Percentiles rank a stretch among this genome's conserved stretches.
Evolutionary conservation across 2,797 vertebrate species (phyloP).

Genomic region (Melanotaenia trifasciata): DNA sequence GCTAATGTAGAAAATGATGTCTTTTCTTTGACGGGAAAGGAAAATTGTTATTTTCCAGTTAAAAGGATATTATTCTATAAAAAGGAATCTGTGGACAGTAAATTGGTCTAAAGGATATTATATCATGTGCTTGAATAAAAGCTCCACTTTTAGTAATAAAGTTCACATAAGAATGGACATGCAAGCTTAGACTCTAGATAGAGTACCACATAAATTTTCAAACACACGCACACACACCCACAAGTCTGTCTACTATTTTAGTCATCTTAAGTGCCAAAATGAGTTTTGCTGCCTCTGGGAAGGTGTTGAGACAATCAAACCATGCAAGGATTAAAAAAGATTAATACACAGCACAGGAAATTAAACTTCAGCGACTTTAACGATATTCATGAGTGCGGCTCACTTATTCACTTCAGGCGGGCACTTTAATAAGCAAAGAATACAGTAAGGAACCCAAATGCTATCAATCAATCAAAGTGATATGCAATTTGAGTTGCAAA

Average conservation of each 20-base stretch:
- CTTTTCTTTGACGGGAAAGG: constrained; percentile 42
- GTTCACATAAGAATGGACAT: constrained; percentile 43
- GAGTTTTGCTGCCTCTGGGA: constrained; percentile 76
- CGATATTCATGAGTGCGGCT: constrained; percentile 82
- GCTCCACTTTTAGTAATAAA: constrained; percentile 29
- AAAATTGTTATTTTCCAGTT: constrained; percentile 19
- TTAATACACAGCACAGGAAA: constrained; percentile 86
- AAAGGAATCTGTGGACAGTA: constrained; percentile 11
- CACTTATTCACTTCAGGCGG: constrained; percentile 76
- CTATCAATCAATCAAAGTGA: constrained; percentile 82
- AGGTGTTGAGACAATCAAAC: constrained; percentile 80
- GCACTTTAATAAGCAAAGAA: constrained; percentile 82
- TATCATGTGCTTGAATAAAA: constrained; percentile 31
- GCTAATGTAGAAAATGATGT: constrained; percentile 11
- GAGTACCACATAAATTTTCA: constrained; percentile 6
- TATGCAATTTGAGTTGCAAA: constrained; percentile 70
- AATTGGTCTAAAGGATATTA: constrained; percentile 12
- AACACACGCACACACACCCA: constrained; percentile 47
- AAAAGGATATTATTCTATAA: constrained; percentile 20
- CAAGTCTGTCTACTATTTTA: constrained; percentile 60
- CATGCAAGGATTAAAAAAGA: constrained; percentile 81
- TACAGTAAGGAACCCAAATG: constrained; percentile 70
- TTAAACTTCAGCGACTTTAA: constrained; percentile 84
- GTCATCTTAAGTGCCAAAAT: constrained; percentile 75
- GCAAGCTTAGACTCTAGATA: constrained; percentile 47